These are phyloP conservation scores for Labeo catla DNA, from an alignment of 2,113 vertebrate species.

Conservation along the genomic window DNA sequence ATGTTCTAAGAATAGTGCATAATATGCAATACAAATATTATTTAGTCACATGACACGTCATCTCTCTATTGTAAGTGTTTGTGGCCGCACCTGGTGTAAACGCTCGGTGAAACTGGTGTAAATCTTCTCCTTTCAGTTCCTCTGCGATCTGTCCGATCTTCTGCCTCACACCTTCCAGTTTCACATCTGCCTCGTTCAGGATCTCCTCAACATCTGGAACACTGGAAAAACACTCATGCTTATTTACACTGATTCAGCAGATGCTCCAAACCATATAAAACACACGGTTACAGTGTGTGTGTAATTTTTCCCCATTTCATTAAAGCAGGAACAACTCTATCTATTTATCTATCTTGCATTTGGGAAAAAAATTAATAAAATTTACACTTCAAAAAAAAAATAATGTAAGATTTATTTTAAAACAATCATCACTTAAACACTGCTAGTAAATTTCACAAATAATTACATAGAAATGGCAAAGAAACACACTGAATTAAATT, in stretches of 20 bases:
- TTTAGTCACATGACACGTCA: too few relatives aligned
- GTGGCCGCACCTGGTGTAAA: not conserved
- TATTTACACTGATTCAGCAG: not conserved
- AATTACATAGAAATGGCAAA: too few relatives aligned
- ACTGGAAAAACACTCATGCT: slow-evolving; percentile 66
- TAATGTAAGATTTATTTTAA: too few relatives aligned
- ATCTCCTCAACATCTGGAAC: slow-evolving; percentile 84
- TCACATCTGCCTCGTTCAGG: slow-evolving; percentile 87
- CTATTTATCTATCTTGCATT: not conserved
- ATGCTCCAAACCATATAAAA: not conserved
- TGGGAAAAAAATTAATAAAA: too few relatives aligned
- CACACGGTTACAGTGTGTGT: too few relatives aligned
- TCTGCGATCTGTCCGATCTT: not conserved
- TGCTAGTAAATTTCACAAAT: too few relatives aligned
- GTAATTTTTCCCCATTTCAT: not conserved
- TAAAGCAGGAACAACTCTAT: not conserved
- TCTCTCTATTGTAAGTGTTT: not conserved
- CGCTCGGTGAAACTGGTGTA: not conserved
- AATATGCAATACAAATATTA: too few relatives aligned
- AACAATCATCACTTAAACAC: too few relatives aligned
- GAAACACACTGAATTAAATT: too few relatives aligned
- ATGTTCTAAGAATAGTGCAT: too few relatives aligned
- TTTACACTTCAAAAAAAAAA: too few relatives aligned
- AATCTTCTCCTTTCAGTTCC: not conserved
- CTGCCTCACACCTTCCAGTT: slow-evolving; percentile 69